Conservation (phyloP, 2,113 vertebrate species). For the Chionis minor region DNA sequence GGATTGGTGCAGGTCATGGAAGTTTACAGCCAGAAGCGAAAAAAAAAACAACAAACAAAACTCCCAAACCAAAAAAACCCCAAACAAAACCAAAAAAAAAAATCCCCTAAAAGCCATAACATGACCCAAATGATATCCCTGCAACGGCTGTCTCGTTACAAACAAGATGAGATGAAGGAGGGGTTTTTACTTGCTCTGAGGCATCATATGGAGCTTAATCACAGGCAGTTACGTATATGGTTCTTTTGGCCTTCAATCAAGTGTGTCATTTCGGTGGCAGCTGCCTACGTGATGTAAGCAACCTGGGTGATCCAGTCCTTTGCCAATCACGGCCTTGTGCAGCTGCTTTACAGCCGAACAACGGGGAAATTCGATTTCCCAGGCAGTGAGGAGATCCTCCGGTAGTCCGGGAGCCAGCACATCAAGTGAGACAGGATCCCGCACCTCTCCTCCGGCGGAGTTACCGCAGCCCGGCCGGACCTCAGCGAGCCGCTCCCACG, state of each 20-base stretch:
- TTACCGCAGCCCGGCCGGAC: neutral
- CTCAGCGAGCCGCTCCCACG: neutral
- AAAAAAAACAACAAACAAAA: neutral
- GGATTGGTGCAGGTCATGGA: conserved; percentile 39
- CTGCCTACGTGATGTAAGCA: conserved; percentile 66
- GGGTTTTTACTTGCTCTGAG: conserved; percentile 63
- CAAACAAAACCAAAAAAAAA: neutral
- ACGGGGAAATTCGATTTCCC: neutral
- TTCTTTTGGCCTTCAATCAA: conserved; percentile 68
- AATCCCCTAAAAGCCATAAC: conserved; percentile 36
- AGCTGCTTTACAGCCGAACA: conserved; percentile 3
- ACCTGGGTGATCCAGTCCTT: conserved; percentile 20
- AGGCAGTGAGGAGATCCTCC: neutral
- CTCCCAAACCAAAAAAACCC: neutral
- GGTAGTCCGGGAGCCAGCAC: neutral
- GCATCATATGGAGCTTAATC: conserved; percentile 68
- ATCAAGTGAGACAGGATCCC: neutral
- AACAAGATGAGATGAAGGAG: conserved; percentile 54
- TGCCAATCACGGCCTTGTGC: conserved; percentile 25
- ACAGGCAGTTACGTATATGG: conserved; percentile 63
- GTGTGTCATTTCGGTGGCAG: conserved; percentile 64
- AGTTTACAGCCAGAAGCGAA: conserved; percentile 36
- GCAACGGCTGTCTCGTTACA: conserved; percentile 31
- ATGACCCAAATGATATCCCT: conserved; percentile 50
- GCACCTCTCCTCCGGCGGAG: neutral